Evolutionary conservation across 2,888 invertebrate species (phyloP).

Genomic region (Automeris io): DNA sequence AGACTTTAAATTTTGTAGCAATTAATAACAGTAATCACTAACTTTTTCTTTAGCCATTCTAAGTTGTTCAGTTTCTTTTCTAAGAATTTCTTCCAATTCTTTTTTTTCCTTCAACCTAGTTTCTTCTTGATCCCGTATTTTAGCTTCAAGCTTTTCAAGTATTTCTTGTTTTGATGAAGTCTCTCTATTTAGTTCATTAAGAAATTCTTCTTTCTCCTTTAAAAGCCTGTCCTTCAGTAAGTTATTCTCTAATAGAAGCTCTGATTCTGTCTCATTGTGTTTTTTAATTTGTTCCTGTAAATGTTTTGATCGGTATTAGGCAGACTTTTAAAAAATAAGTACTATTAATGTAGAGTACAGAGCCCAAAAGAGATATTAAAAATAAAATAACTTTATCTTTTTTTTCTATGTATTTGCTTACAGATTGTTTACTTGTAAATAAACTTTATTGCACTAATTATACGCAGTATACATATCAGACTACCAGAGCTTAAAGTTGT

Average conservation of each 20-base stretch:
- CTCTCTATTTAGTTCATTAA: slow-evolving; percentile 62
- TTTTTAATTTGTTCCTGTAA: slow-evolving; percentile 58
- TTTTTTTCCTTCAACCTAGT: slow-evolving; percentile 58
- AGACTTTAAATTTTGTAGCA: background rate
- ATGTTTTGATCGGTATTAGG: too few species aligned
- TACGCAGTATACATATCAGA: too few species aligned
- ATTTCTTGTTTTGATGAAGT: slow-evolving; percentile 71
- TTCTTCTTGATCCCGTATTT: slow-evolving; percentile 67
- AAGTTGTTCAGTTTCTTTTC: slow-evolving; percentile 54
- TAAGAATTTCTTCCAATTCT: slow-evolving; percentile 49
- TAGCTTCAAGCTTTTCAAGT: slow-evolving; percentile 62
- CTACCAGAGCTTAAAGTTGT: too few species aligned
- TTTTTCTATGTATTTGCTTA: too few species aligned
- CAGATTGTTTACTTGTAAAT: too few species aligned
- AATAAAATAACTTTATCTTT: too few species aligned
- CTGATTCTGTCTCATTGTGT: slow-evolving; percentile 55
- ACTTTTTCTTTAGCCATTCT: slow-evolving; percentile 65
- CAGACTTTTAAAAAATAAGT: background rate
- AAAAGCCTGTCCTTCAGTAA: slow-evolving; percentile 60
- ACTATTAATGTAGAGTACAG: too few species aligned
- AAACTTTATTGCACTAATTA: too few species aligned
- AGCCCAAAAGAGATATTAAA: too few species aligned
- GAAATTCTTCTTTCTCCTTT: slow-evolving; percentile 70
- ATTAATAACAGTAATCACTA: slow-evolving; percentile 7
- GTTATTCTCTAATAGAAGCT: slow-evolving; percentile 64